Percentiles rank a stretch among this genome's conserved stretches.
These are phyloP conservation scores for Catonia carolina DNA, from an alignment of 2,888 invertebrate species.

Conservation along the genomic window DNA sequence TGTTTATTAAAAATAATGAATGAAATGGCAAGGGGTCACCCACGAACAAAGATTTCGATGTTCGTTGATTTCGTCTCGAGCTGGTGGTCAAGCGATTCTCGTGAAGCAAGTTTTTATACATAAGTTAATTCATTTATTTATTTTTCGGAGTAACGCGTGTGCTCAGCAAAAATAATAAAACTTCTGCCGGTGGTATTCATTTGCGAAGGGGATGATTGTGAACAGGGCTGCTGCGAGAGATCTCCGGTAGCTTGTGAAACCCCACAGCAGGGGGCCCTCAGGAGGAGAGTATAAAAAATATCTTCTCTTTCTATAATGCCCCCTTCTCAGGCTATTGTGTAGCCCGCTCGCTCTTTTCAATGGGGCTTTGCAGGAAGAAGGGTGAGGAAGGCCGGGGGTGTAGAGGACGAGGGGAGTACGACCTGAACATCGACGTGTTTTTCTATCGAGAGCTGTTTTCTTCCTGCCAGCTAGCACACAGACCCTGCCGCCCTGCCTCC, in stretches of 20 bases:
- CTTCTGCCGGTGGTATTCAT: too few relatives aligned
- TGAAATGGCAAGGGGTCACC: too few relatives aligned
- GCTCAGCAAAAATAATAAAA: too few relatives aligned
- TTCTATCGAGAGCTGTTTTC: constrained; percentile 12
- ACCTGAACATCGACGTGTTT: constrained; percentile 7
- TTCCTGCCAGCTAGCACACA: constrained; percentile 1
- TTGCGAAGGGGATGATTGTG: neutral
- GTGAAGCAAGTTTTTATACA: too few relatives aligned
- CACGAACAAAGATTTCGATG: too few relatives aligned
- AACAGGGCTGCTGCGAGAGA: neutral
- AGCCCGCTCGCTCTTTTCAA: constrained; percentile 9
- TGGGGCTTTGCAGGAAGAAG: constrained; percentile 7
- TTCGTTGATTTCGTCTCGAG: too few relatives aligned
- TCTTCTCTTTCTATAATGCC: constrained; percentile 20
- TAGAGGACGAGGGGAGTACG: constrained; percentile 7
- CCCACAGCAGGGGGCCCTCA: constrained; percentile 15
- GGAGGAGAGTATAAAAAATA: constrained; percentile 22
- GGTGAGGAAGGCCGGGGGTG: constrained; percentile 8
- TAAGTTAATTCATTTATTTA: too few relatives aligned
- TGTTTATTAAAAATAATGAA: too few relatives aligned
- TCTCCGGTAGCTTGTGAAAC: constrained; percentile 15
- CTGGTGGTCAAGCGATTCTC: too few relatives aligned
- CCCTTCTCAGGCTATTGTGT: constrained; percentile 21
- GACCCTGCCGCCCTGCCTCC: neutral
- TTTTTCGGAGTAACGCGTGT: too few relatives aligned